Base-by-base conservation (phyloP, 2,888 invertebrate genomes). In the Callinectes sapidus region DNA sequence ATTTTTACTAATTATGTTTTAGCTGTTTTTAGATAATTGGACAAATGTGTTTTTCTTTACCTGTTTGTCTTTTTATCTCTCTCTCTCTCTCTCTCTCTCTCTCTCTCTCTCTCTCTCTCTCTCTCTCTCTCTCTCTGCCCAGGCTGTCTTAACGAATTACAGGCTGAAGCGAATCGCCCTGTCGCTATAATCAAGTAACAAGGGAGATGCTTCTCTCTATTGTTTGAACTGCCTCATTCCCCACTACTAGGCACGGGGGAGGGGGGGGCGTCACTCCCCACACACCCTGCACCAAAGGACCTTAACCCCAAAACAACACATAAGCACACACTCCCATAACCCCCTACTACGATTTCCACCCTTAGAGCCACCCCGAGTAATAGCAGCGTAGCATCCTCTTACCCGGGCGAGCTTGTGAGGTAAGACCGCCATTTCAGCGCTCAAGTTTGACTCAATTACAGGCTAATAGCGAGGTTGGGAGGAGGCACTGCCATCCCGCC, bases 381-480 rank as follows among this genome's bases (percentile, higher is more conserved):
- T 8, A 48, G 48, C 10, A 1, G 10, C 28, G 23, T 77, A n/a
- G 77, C 18, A 6, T 77, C 35, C 32, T 89, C 77, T 81, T 55
- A 35, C 55, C 32, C 81, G 61, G 23, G 88, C 39, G 6, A n/a
- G 90, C 48, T 54, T 13, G 87, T 48, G 48, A 48, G 48, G 48
- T 48, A 48, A 48, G 10, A 48, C 71, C 77, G 77, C 91, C 91
- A 91, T 91, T 91, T 91, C 91, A 91, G 88, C 48, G 91, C 91
- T 91, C 91, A 88, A 91, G 91, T 91, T 91, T 91, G 91, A 91
- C 91, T 91, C 91, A 91, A 91, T 91, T 91, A 91, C 91, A 87
- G 35, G 88, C 88, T 91, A 91, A 91, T 88, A 91, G 91, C 88
- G 32, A 28, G 32, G 42, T 77, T 55, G 55, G 91, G 88, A 81